phyloP scores from a whole-genome alignment of 2,113 vertebrate species.

The Xenotilapia longispinis region DNA sequence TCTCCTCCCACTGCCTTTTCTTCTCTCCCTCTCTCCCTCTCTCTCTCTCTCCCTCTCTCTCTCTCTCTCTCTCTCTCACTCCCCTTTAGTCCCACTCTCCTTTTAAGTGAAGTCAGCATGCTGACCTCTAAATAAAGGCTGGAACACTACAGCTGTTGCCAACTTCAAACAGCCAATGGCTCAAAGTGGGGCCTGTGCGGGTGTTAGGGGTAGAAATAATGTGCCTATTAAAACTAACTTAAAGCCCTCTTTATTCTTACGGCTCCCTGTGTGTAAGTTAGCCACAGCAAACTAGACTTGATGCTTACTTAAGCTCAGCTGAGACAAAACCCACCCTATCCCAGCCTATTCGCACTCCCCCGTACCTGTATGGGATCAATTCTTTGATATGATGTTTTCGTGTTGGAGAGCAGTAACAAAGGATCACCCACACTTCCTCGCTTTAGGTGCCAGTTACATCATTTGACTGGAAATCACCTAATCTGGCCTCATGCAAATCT shows the following conservation, averaged over 20 bases:
- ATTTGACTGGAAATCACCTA: conserved; percentile 36
- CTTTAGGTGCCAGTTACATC: conserved; percentile 37
- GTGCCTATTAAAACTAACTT: conserved; percentile 74
- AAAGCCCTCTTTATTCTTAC: conserved; percentile 61
- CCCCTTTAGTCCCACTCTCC: conserved; percentile 59
- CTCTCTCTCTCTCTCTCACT: conserved; percentile 21
- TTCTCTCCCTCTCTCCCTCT: conserved; percentile 16
- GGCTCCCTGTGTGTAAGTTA: conserved; percentile 57
- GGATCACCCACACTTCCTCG: conserved; percentile 30
- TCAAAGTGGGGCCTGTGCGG: conserved; percentile 50
- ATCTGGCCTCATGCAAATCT: conserved; percentile 17
- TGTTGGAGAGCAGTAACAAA: conserved; percentile 16
- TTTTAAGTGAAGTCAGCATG: conserved; percentile 72
- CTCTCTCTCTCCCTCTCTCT: conserved; percentile 15
- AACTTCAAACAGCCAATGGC: conserved; percentile 70
- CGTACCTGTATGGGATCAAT: conserved; percentile 8
- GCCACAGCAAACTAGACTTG: conserved; percentile 43
- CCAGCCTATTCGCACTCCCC: background rate
- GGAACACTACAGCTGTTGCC: conserved; percentile 75
- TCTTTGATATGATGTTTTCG: conserved; percentile 50
- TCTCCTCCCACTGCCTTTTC: conserved; percentile 57
- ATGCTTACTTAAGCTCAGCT: conserved; percentile 19
- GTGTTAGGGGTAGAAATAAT: conserved; percentile 64
- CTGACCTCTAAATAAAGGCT: conserved; percentile 78
- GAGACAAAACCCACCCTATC: conserved; percentile 8